Evolutionary conservation across 2,888 invertebrate genomes (phyloP), one percentile per base, ranked within the genome.

Genomic region (Lordiphosa fenestrarum): DNA sequence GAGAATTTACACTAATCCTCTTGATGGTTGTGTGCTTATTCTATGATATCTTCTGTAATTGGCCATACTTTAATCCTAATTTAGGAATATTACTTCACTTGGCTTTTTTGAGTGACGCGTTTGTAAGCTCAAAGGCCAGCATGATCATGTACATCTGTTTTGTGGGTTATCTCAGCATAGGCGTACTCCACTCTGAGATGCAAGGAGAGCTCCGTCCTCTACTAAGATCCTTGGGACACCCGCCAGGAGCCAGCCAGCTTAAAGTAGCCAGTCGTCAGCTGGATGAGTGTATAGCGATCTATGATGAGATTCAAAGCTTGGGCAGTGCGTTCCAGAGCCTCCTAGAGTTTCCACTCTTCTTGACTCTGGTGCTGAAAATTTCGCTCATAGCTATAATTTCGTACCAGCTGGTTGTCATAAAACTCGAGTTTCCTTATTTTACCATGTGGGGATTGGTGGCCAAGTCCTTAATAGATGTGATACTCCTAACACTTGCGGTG

Each of bases 161-260:
- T 19, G 41, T 73, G n/a, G 68, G 72, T 13, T 78, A 67, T 33
- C 58, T 78, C n/a, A 65, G 70, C 21, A 38, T 78, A 35, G 75
- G 71, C 0, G 65, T 66, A 0, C 50, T 75, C 2, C 78, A 69
- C 23, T 37, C 39, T 6, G 65, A 57, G 47, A 44, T 78, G 15
- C 72, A 76, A n/a, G n/a, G 48, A 30, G 36, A 69, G 9, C 21
- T 77, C 23, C 51, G 62, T 0, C 62, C 51, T 1, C 60, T 68
- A 35, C 36, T 78, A 2, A 66, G 65, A 2, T 13, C 37, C 2
- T 21, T 78, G 39, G 68, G 70, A 15, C 51, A 30, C 2, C 39
- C 10, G 1, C 6, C n/a, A 0, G 38, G 48, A 10, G 49, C 35
- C 2, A 33, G n/a, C 0, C 25, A 65, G 23, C 6, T 73, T 1